Evolutionary conservation across 1,140 invertebrate genomes (phyloP).

Genomic region (Chrysomallon squamiferum): DNA sequence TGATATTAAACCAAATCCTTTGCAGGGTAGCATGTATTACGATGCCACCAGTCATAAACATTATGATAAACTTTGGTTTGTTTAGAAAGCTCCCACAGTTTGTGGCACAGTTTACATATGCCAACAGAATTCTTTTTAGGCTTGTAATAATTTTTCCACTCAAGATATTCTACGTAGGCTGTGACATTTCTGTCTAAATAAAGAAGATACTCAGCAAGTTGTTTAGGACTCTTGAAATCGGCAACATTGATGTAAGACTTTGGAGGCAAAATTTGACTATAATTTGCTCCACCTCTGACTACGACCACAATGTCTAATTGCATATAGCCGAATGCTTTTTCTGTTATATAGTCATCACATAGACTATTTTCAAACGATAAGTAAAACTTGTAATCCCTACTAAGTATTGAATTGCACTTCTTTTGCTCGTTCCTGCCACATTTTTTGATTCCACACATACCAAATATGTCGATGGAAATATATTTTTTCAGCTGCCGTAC

Average conservation of each 20-base stretch:
- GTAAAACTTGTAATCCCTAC: slow-evolving; percentile 50
- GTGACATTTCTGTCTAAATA: slow-evolving; percentile 4
- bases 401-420: slow-evolving; percentile 5
- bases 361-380: slow-evolving; percentile 21
- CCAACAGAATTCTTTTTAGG: no score
- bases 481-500: slow-evolving; percentile 65
- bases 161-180: slow-evolving; percentile 2
- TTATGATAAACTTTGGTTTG: no score
- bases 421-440: neutral
- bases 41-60: no score
- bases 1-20: no score
- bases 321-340: slow-evolving; percentile 81
- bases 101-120: no score
- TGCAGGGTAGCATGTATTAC: no score
- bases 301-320: slow-evolving; percentile 8
- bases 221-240: slow-evolving; percentile 14
- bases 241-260: slow-evolving; percentile 13
- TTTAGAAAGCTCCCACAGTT: no score
- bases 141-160: no score
- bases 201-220: slow-evolving; percentile 9
- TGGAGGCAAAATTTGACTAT: slow-evolving; percentile 11
- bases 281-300: slow-evolving; percentile 16
- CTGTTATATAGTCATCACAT: slow-evolving; percentile 85
- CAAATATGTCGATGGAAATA: slow-evolving; percentile 71
- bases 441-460: slow-evolving; percentile 63